Percentiles rank a stretch among this genome's conserved stretches.
Evolutionary conservation across 2,888 invertebrate species (phyloP).

Genomic region (Phasia obesa): DNA sequence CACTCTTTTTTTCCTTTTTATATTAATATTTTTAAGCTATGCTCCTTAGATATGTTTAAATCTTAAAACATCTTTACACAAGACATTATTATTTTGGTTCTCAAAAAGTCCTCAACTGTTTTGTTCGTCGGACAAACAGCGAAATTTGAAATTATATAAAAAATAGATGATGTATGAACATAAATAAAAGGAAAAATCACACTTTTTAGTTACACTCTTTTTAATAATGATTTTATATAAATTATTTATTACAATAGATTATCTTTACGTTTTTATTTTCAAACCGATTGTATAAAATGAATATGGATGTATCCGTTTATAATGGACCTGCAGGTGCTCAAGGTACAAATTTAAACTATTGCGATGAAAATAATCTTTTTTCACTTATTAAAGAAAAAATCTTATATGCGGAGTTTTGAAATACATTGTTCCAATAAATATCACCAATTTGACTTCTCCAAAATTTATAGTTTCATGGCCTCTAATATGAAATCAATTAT

Average conservation of each 20-base stretch:
- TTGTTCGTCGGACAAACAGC: too few species aligned
- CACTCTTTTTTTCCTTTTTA: too few species aligned
- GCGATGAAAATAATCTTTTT: constrained; percentile 42
- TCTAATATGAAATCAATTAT: too few species aligned
- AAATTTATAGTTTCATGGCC: too few species aligned
- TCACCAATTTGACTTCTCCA: constrained; percentile 16
- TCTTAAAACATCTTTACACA: too few species aligned
- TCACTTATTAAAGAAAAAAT: constrained; percentile 34
- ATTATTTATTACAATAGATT: constrained; percentile 58
- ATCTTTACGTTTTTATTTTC: constrained; percentile 64
- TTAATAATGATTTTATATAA: constrained; percentile 33
- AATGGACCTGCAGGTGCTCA: constrained; percentile 81
- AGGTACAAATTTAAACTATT: constrained; percentile 76
- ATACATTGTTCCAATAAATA: constrained; percentile 13
- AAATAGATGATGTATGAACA: neutral
- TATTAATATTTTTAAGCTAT: too few species aligned
- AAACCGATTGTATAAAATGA: constrained; percentile 64
- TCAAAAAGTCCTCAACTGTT: too few species aligned
- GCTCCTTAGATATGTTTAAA: too few species aligned
- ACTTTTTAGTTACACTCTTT: neutral
- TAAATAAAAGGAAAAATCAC: constrained; percentile 4
- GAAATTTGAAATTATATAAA: too few species aligned
- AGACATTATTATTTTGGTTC: too few species aligned
- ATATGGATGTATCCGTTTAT: constrained; percentile 52
- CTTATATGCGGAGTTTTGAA: constrained; percentile 51